Evolutionary conservation across 1,140 invertebrate species (phyloP).

Genomic region (Panonychus citri): DNA sequence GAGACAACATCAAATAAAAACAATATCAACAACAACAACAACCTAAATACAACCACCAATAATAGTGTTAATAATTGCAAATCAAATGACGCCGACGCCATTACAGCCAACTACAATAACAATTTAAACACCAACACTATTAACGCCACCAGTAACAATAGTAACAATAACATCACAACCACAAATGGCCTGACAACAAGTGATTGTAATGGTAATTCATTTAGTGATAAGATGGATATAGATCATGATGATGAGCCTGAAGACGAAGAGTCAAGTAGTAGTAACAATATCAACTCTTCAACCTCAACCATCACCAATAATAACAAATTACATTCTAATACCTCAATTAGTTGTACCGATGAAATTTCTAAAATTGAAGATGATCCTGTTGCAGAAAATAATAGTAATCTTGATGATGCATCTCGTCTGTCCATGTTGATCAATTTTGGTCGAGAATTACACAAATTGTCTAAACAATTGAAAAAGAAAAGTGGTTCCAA

Average conservation of each 20-base stretch:
- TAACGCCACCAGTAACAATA: background rate
- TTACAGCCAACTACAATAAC: background rate
- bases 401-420: background rate
- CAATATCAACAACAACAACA: constrained; percentile 2
- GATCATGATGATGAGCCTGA: background rate
- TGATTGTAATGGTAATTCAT: constrained; percentile 8
- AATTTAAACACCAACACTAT: background rate
- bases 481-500: constrained; percentile 55
- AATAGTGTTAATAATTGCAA: constrained; percentile 6
- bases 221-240: constrained; percentile 7
- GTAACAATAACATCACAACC: background rate
- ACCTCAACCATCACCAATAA: too few relatives aligned
- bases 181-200: background rate
- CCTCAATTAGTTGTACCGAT: background rate
- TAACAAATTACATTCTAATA: too few relatives aligned
- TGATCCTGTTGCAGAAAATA: background rate
- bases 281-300: too few relatives aligned
- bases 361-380: constrained; percentile 3
- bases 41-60: background rate
- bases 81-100: background rate
- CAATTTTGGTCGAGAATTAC: constrained; percentile 75
- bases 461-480: constrained; percentile 63
- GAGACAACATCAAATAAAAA: background rate
- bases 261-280: too few relatives aligned
- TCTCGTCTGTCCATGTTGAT: constrained; percentile 33